Evolutionary conservation across 2,888 invertebrate species (phyloP).

Genomic region (Pelosia muscerda): DNA sequence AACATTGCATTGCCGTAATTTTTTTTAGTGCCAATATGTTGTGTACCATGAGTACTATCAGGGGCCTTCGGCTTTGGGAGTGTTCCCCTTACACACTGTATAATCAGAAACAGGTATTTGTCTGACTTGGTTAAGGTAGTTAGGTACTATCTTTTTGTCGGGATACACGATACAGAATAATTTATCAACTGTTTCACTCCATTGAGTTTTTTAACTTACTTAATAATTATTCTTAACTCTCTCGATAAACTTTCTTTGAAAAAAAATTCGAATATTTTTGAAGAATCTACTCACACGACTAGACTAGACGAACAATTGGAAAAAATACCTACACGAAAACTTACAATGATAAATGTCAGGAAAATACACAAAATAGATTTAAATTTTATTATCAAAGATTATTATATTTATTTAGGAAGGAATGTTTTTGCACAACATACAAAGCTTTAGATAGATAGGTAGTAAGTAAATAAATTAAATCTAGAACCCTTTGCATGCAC

Average conservation of each 20-base stretch:
- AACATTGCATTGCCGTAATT: too few species aligned
- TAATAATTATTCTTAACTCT: neutral
- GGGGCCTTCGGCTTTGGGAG: too few species aligned
- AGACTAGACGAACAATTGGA: slow-evolving; percentile 47
- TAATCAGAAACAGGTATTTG: too few species aligned
- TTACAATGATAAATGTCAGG: slow-evolving; percentile 32
- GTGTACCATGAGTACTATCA: too few species aligned
- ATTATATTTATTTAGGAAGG: slow-evolving; percentile 52
- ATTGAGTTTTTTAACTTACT: neutral
- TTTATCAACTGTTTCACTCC: too few species aligned
- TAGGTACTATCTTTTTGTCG: too few species aligned
- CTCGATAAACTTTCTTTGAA: too few species aligned
- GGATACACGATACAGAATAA: too few species aligned
- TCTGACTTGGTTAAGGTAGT: too few species aligned
- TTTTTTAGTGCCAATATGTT: too few species aligned
- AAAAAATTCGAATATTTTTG: slow-evolving; percentile 13
- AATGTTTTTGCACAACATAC: slow-evolving; percentile 61
- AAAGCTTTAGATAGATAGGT: slow-evolving; percentile 41
- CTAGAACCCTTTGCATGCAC: slow-evolving; percentile 41
- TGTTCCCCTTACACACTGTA: too few species aligned
- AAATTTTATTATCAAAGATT: slow-evolving; percentile 24
- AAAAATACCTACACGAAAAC: slow-evolving; percentile 37
- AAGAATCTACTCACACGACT: slow-evolving; percentile 51
- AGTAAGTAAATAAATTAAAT: slow-evolving; percentile 39
- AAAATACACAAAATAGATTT: slow-evolving; percentile 38